Evolutionary conservation across 2,888 invertebrate genomes (phyloP).

Genomic region (Aleiodes alternator): DNA sequence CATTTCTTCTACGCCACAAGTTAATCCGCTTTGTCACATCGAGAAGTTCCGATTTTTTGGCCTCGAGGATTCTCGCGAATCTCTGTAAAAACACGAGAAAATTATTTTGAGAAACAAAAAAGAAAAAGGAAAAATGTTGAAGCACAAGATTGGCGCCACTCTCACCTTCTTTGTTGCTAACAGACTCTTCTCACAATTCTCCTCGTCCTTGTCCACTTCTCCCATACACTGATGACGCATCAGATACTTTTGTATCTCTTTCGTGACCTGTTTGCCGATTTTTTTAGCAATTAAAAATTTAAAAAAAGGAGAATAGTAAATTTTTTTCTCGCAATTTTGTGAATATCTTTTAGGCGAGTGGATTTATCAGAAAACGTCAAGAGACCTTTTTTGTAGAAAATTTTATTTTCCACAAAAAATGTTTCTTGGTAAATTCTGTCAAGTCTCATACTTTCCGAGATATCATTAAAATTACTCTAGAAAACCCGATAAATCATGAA

Average conservation of each 20-base stretch:
- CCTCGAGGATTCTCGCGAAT: constrained; percentile 48
- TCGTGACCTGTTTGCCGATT: constrained; percentile 61
- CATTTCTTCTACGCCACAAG: constrained; percentile 57
- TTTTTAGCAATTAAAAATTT: constrained; percentile 24
- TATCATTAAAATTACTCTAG: neutral
- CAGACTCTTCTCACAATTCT: constrained; percentile 51
- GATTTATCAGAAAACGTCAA: too few relatives aligned
- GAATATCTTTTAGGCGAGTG: too few relatives aligned
- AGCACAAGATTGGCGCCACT: constrained; percentile 12
- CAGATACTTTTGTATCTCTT: constrained; percentile 65
- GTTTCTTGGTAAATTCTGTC: too few relatives aligned
- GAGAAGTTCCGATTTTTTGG: constrained; percentile 47
- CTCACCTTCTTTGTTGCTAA: constrained; percentile 52
- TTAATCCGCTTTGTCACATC: constrained; percentile 46
- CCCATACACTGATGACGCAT: constrained; percentile 42
- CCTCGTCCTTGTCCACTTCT: constrained; percentile 51
- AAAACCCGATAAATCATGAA: neutral
- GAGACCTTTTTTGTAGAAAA: too few relatives aligned
- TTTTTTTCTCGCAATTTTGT: neutral
- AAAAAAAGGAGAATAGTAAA: neutral
- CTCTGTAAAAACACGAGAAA: constrained; percentile 53
- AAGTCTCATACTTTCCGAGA: neutral
- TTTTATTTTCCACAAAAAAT: too few relatives aligned
- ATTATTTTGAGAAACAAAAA: constrained; percentile 41
- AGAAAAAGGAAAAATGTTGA: neutral